A percentile compares a stretch with the other conserved stretches of the same genome.
phyloP scores from a whole-genome alignment of 2,113 vertebrate species.

The Caretta caretta region DNA sequence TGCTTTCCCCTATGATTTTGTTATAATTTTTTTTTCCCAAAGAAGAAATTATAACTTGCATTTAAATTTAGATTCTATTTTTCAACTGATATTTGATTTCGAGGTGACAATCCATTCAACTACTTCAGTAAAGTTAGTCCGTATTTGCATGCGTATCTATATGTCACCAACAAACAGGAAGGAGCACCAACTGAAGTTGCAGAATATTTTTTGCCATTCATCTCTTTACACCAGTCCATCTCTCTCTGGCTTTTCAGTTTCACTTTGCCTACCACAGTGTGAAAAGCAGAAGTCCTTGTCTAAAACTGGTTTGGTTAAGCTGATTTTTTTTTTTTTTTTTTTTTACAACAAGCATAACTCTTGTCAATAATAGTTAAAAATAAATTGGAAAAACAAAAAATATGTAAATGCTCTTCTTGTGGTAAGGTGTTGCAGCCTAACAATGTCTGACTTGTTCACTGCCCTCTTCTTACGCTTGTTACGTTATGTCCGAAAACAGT shows the following conservation, averaged over 20 bases:
- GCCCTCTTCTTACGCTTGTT: neutral
- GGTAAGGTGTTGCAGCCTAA: neutral
- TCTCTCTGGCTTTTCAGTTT: slow-evolving; percentile 6
- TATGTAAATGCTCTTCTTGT: neutral
- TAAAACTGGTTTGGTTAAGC: neutral
- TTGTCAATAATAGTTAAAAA: neutral
- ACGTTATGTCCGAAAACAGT: neutral
- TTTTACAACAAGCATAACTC: neutral
- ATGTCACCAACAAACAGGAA: neutral
- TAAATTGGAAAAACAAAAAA: neutral
- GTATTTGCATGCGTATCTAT: neutral
- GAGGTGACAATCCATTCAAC: neutral
- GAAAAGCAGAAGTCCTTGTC: neutral
- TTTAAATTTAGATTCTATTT: neutral
- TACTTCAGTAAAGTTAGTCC: neutral
- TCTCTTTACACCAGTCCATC: neutral
- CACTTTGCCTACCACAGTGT: neutral
- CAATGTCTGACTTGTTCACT: neutral
- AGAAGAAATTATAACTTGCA: neutral
- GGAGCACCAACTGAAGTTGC: accelerated
- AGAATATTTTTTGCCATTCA: neutral
- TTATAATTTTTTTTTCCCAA: neutral
- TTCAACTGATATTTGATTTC: neutral
- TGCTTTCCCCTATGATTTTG: neutral
- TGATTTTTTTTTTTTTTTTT: neutral